Evolutionary conservation across 2,113 vertebrate species (phyloP), one percentile per base, ranked within the genome.

Genomic region (Eleginops maclovinus): DNA sequence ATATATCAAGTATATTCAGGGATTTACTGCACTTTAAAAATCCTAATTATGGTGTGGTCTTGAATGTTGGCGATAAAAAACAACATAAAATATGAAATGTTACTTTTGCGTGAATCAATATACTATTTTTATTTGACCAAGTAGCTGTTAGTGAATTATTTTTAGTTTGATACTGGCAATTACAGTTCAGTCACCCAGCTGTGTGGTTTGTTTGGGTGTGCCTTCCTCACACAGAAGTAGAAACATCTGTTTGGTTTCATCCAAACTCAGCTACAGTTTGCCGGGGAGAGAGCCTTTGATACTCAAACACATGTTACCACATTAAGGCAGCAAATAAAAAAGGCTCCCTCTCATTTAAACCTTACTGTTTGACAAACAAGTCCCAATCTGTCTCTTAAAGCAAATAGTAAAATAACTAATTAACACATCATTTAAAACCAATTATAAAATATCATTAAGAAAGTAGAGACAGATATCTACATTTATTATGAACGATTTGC

Each of bases 241-340:
- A 93, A 92, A 93, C 94, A 94, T 93, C 90, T 95, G 94, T 91
- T 93, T 87, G 81, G 74, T 66, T 90, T 88, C 49, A 82, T 86
- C 65, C 78, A 89, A 82, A 88, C 79, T 64, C 13, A 26, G 75
- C 77, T 50, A 59, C 71, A 77, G 77, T 79, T 78, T 67, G 72
- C 76, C 54, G 56, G 70, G 70, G 44, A 88, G 58, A 58, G 40
- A 79, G 81, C 43, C 19, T 86, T 89, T 92, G 87, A 82, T 71
- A 82, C 81, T 75, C 79, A 76, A 81, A 75, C 64, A 84, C 72
- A 73, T 75, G 78, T 83, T 66, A 92, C 93, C 93, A 92, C 92
- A 94, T 93, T 51, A 92, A 92, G 78, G 81, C 77, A 51, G 44
- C 73, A 71, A 80, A 88, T 84, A 75, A 89, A 92, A 89, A 92